Evolutionary conservation across 2,113 vertebrate genomes (phyloP).

Genomic region (Phrynosoma blainvillii): DNA sequence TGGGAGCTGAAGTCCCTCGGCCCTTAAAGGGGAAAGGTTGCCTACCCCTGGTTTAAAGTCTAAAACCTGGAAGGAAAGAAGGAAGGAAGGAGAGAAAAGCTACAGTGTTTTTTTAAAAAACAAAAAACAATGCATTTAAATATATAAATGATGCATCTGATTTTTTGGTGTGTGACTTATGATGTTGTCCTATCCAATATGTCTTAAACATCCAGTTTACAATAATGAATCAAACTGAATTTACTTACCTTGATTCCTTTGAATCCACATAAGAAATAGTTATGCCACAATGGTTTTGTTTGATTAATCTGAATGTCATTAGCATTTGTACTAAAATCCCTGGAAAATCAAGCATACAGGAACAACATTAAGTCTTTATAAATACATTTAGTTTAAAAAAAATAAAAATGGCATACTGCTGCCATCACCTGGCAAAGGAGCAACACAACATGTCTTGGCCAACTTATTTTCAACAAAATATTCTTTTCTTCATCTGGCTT

Average conservation of each 20-base stretch:
- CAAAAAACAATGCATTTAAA: neutral
- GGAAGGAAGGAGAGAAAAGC: neutral
- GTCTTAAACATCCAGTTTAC: neutral
- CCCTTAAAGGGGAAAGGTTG: too few relatives aligned
- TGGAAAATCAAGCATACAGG: slow-evolving; percentile 70
- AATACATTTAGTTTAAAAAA: slow-evolving; percentile 5
- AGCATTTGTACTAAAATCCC: slow-evolving; percentile 83
- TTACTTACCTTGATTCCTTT: slow-evolving; percentile 93
- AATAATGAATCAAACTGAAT: neutral
- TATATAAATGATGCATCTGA: neutral
- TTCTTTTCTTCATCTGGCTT: neutral
- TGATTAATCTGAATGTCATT: slow-evolving; percentile 86
- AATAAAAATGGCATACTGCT: slow-evolving; percentile 62
- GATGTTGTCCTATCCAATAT: neutral
- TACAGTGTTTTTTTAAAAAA: neutral
- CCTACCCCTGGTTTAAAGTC: slow-evolving; percentile 1
- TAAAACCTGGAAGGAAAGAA: too few relatives aligned
- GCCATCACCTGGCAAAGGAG: slow-evolving; percentile 75
- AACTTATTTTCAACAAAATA: neutral
- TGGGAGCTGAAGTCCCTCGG: too few relatives aligned
- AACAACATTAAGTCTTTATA: slow-evolving; percentile 45
- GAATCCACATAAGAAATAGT: slow-evolving; percentile 97
- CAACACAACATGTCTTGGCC: neutral
- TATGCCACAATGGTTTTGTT: slow-evolving; percentile 90
- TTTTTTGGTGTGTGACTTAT: neutral